phyloP scores from a whole-genome alignment of 2,888 invertebrate species.

The Seladonia tumulorum region DNA sequence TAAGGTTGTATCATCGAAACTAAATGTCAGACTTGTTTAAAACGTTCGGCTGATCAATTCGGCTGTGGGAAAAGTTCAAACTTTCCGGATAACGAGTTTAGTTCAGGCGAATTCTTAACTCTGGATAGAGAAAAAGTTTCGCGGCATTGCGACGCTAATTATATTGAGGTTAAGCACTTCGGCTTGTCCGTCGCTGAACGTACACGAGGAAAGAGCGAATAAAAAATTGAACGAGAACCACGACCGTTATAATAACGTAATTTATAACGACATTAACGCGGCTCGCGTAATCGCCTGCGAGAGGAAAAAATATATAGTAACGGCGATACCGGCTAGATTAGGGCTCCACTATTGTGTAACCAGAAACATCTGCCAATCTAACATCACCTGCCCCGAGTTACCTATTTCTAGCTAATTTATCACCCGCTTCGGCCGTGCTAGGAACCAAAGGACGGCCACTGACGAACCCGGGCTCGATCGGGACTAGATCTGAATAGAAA shows the following conservation, averaged over 20 bases:
- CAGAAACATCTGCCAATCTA: slow-evolving; percentile 81
- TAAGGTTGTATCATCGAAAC: neutral
- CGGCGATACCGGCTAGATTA: slow-evolving; percentile 58
- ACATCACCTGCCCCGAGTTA: slow-evolving; percentile 80
- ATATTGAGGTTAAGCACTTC: neutral
- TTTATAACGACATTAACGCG: neutral
- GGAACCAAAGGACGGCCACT: slow-evolving; percentile 38
- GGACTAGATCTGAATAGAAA: slow-evolving; percentile 47
- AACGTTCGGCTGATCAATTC: neutral
- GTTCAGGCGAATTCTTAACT: neutral
- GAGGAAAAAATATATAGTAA: slow-evolving; percentile 54
- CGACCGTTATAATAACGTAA: neutral
- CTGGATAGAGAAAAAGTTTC: neutral
- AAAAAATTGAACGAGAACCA: neutral
- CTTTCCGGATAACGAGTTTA: neutral
- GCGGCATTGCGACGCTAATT: neutral
- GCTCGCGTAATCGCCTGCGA: slow-evolving; percentile 15
- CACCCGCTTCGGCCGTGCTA: slow-evolving; percentile 56
- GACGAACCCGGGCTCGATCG: slow-evolving; percentile 30
- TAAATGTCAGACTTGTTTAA: neutral
- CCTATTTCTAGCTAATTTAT: slow-evolving; percentile 79
- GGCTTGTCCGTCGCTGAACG: neutral
- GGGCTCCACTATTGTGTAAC: slow-evolving; percentile 67
- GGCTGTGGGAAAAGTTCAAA: neutral
- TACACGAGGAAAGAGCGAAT: neutral